These are phyloP conservation scores for Junonia oenone DNA, from an alignment of 2,888 invertebrate species.

Conservation along the genomic window DNA sequence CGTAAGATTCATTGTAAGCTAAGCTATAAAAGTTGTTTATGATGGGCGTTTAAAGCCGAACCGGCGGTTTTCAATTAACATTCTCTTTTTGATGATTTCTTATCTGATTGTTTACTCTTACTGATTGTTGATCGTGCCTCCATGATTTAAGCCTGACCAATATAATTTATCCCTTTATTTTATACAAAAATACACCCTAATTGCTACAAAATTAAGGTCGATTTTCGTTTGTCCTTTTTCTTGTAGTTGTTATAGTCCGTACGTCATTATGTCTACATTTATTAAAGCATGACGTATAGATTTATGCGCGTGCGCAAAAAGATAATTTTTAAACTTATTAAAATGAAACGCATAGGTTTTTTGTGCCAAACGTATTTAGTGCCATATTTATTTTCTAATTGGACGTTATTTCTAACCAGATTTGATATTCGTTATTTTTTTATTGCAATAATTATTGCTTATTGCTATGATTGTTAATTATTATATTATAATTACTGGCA, in stretches of 20 bases:
- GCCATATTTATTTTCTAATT: constrained; percentile 23
- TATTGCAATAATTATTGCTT: too few species aligned
- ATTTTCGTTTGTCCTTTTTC: neutral
- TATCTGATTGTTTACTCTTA: constrained; percentile 36
- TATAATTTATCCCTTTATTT: constrained; percentile 23
- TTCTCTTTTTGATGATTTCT: constrained; percentile 37
- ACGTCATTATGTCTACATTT: constrained; percentile 32
- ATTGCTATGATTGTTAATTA: too few species aligned
- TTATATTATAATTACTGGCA: too few species aligned
- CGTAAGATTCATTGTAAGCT: constrained; percentile 3
- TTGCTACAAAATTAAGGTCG: neutral
- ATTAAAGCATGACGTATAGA: constrained; percentile 28
- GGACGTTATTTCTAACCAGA: constrained; percentile 20
- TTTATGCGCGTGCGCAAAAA: constrained; percentile 26
- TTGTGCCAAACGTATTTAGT: constrained; percentile 22
- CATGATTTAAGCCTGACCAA: constrained; percentile 34
- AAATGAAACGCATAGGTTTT: constrained; percentile 20
- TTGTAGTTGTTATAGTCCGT: constrained; percentile 22
- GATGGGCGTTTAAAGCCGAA: constrained; percentile 23
- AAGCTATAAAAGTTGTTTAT: constrained; percentile 23
- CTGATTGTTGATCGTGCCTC: constrained; percentile 34
- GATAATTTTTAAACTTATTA: constrained; percentile 18
- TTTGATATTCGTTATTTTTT: constrained; percentile 1
- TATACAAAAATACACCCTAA: constrained; percentile 11
- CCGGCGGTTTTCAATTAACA: constrained; percentile 36